Evolutionary conservation across 2,888 invertebrate species (phyloP), one percentile per base, ranked within the genome.

Genomic region (Hypolimnas misippus): DNA sequence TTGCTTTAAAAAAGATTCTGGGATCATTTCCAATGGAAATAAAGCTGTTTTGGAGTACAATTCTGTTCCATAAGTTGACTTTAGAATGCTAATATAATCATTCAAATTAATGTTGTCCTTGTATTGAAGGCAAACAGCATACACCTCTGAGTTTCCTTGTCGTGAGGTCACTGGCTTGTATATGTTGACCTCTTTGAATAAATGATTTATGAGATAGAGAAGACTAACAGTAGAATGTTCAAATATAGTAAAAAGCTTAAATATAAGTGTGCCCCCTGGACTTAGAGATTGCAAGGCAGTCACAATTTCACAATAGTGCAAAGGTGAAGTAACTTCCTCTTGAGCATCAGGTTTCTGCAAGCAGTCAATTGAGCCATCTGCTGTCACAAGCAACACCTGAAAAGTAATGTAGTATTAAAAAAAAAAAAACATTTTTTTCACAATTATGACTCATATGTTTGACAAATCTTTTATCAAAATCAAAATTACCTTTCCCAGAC

Each of bases 331-430:
- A 0, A 94, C 89, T 60, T 87, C 92, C 78, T 99, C 99, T 82
- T 99, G 99, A 71, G 96, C 96, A 38, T 95, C 97, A 0, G 98
- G 98, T 75, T 94, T 93, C 57, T 94, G 93, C 68, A 96, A 94
- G 77, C 98, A 99, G 81, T 98, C 96, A 31, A 98, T 94, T 73
- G 98, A 98, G 0, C 99, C 99, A 92, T 99, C 99, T 0, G 98
- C 98, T 4, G 98, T 98, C 33, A 98, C 94, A 14, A 96, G 80
- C 65, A 94, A 77, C 2, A 94, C 93, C 93, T 96, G 54, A 5
- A 68, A 68, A 14, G 54, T 53, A 50, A 49, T 8, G 31, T 25
- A 51, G 1, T 38, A 46, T 21, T 8, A 35, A 21, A 46, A 53
- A 19, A 17, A 35, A 44, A 12, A 7, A 3, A 7, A 46, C 7